Evolutionary conservation across 2,888 invertebrate genomes (phyloP), one percentile per base, ranked within the genome.

Genomic region (Bellardia pandia): DNA sequence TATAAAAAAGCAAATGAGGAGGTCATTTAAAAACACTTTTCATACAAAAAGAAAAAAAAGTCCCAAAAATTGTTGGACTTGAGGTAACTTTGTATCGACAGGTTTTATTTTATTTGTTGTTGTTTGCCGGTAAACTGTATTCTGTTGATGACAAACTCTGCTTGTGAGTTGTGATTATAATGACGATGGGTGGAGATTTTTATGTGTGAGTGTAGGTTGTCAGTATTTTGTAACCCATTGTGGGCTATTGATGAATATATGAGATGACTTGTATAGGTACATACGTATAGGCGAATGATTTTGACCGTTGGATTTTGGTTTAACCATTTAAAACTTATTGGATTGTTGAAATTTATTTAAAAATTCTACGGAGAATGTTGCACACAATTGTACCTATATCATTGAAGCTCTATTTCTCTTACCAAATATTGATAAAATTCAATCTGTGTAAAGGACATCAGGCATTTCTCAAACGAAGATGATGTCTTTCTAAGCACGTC

Each of bases 1-100:
- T 58, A 42, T 51, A 33, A 23, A 51, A 48, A 51, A 72, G 16
- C 48, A 66, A 58, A 48, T 13, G 9, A 53, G 48, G 33, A 60
- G 48, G 42, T 16, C 48, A 71, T 58, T 74, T 30, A 48, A 58
- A 72, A 62, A 51, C 51, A 78, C 9, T 56, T 83, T 72, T 60
- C 13, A 16, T 56, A 30, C 23, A 23, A 23, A 23, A 23, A n/a
- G n/a, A n/a, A 48, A 56, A 45, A 66, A 30, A 45, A 5, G 3
- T 62, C 14, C 9, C 16, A 5, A 76, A 53, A 60, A 14, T 33
- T 71, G 3, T 77, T 33, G 45, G 23, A 78, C 30, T 56, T 53
- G 11, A 48, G 16, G 53, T 45, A 53, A 33, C 5, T 60, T 60
- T 60, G 58, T 81, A 33, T 62, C 56, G 53, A 1, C 14, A 48